Evolutionary conservation across 2,888 invertebrate genomes (phyloP), one percentile per base, ranked within the genome.

Genomic region (Synergus laeviventris): DNA sequence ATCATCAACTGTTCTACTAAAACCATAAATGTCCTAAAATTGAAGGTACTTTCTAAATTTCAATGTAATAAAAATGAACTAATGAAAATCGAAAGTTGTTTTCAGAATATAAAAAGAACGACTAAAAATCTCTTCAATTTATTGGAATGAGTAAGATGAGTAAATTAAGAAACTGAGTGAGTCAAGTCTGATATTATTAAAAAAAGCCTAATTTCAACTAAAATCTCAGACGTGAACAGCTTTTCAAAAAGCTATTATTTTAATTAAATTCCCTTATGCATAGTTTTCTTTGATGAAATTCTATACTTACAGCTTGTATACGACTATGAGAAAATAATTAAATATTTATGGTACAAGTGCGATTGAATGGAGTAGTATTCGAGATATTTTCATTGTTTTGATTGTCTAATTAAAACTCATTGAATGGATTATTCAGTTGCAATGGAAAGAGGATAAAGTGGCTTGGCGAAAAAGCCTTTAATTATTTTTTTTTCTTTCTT

Each of bases 371-470:
- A 11, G 9, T 39, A 39, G 38, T 9, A 39, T 39, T 39, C 38
- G 9, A 11, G 1, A 11, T 66, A 66, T 66, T 66, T 45, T 45
- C 45, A 66, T 45, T 45, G 24, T 7, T 66, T 66, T 45, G 45
- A 66, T 64, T 64, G 66, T 66, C 24, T 66, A 66, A 66, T 66
- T 66, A 45, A 14, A 39, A 66, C 24, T n/a, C 24, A 45, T 7
- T 45, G 16, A 45, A 45, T 21, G 8, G 24, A 45, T 66, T 24
- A 24, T 66, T 16, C 21, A 66, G 66, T 8, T 45, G 2, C 16
- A 45, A 8, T 24, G 7, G 24, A 66, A 66, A 24, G 2, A 24
- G 45, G 45, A 21, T 12, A 1, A 42, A 45, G 7, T 7, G 45
- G 12, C 7, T 24, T 16, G 2, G 14, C 21, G 45, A 42, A 8